Evolutionary conservation across 2,113 vertebrate species (phyloP).

Genomic region (Apteryx mantelli): DNA sequence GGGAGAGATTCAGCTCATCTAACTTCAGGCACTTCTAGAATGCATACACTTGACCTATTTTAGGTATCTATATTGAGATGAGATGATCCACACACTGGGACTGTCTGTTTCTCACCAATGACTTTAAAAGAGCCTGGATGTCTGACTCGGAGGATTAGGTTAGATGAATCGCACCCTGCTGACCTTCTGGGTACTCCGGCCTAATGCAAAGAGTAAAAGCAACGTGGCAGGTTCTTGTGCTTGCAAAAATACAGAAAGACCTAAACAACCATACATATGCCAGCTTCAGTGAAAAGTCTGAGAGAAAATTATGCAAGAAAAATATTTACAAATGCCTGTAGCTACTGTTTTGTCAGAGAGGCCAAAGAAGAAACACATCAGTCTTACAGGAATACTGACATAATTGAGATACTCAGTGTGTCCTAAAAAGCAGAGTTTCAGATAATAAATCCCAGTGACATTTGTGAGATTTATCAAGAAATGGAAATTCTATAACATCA

Average conservation of each 20-base stretch:
- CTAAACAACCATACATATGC: not conserved
- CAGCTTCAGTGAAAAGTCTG: not conserved
- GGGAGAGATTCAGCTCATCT: conserved; percentile 12
- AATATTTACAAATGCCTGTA: not conserved
- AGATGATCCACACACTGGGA: not conserved
- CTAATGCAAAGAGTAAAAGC: not conserved
- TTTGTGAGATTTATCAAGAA: not conserved
- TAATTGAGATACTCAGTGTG: not conserved
- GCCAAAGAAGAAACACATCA: not conserved
- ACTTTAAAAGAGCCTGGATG: not conserved
- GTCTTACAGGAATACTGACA: not conserved
- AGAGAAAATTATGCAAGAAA: not conserved
- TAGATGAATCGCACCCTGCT: not conserved
- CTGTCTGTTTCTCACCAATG: not conserved
- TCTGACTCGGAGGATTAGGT: not conserved
- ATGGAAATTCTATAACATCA: not conserved
- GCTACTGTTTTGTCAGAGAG: not conserved
- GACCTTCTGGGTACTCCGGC: not conserved
- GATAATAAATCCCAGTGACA: not conserved
- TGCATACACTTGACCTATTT: conserved; percentile 43
- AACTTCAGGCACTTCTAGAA: conserved; percentile 41
- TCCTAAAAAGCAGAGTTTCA: not conserved
- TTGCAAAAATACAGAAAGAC: not conserved
- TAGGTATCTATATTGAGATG: conserved; percentile 7
- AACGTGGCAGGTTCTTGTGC: not conserved